These are phyloP conservation scores for Hypocryptadius cinnamomeus DNA, from an alignment of 2,113 vertebrate genomes.

Conservation along the genomic window DNA sequence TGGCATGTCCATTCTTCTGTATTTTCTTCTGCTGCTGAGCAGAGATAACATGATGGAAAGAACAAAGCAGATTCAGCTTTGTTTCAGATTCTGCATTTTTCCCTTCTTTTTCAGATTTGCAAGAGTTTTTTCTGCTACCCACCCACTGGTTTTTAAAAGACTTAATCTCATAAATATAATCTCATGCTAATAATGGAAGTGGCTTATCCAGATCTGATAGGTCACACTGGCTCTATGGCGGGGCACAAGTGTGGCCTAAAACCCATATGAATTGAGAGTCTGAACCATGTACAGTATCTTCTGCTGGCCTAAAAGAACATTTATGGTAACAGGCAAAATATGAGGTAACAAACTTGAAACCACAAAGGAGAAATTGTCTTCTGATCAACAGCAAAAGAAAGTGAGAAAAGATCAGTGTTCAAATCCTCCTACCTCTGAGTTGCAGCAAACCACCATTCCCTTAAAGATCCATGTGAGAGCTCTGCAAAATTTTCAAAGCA, in stretches of 20 bases:
- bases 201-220: neutral
- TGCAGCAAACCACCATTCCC: neutral
- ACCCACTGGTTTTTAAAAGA: neutral
- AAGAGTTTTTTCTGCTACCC: neutral
- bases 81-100: neutral
- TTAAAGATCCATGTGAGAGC: neutral
- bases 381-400: neutral
- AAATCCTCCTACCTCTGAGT: neutral
- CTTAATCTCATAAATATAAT: neutral
- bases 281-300: neutral
- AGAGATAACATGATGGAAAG: neutral
- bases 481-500: conserved; percentile 30
- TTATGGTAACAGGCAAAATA: neutral
- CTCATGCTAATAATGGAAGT: neutral
- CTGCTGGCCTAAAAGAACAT: neutral
- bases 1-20: neutral
- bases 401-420: neutral
- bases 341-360: neutral
- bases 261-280: neutral
- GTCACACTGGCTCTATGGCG: neutral
- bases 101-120: neutral
- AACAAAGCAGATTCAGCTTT: neutral
- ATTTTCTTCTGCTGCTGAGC: neutral
- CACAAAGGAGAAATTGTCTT: neutral
- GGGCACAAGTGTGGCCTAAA: neutral